Conservation (phyloP, 2,113 vertebrate genomes). For the Thamnophis sirtalis region DNA sequence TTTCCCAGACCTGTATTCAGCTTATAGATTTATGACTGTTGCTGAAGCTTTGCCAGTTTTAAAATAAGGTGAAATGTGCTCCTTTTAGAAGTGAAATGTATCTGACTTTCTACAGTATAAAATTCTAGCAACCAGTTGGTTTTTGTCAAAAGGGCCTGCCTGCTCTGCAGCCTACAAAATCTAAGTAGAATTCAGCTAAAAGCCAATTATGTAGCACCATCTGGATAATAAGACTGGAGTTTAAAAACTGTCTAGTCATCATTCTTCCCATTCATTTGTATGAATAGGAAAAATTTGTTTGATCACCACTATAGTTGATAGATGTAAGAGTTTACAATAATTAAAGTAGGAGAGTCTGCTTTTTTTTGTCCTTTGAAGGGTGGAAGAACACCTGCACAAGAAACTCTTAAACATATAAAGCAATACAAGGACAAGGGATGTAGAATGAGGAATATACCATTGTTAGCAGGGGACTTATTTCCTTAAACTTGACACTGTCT, state of each 20-base stretch:
- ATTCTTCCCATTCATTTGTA: not conserved
- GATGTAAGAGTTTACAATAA: not conserved
- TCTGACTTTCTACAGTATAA: not conserved
- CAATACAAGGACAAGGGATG: not conserved
- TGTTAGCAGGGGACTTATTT: not conserved
- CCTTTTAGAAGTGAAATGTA: not conserved
- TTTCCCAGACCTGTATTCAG: not conserved
- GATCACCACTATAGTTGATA: not conserved
- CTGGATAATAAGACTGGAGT: conserved; percentile 4
- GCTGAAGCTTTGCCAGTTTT: not conserved
- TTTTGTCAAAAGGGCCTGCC: conserved; percentile 1
- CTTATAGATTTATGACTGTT: not conserved
- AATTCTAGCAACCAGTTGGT: not conserved
- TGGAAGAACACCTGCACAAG: not conserved
- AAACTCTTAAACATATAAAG: not conserved
- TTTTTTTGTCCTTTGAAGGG: not conserved
- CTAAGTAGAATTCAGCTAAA: conserved; percentile 10
- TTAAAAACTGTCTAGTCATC: not conserved
- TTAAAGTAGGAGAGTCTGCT: not conserved
- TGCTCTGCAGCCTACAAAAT: conserved; percentile 3
- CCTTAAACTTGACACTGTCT: not conserved
- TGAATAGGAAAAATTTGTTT: not conserved
- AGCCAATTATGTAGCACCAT: conserved; percentile 4
- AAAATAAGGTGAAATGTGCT: not conserved
- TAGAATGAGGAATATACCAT: not conserved